Base-by-base conservation (phyloP, 2,888 invertebrate genomes). In the Pterobdella sp. region DNA sequence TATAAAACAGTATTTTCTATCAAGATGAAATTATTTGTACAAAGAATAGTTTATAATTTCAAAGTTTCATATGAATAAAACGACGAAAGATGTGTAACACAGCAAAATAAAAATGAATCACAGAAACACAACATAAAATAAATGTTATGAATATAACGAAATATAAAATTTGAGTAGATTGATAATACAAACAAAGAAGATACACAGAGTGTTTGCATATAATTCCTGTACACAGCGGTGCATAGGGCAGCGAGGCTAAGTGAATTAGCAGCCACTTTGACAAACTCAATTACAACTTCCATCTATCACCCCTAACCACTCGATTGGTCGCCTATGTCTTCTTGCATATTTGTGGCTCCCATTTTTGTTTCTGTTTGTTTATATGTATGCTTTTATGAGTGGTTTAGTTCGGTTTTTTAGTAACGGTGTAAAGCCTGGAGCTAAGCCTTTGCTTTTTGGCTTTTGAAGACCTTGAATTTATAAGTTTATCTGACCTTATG, bases 201-300 rank as follows among this genome's bases (percentile, higher is more conserved):
- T 49, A 49, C n/a, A n/a, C 52, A 49, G 52, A 49, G 18, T 18
- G 52, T 49, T 49, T 49, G 52, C 52, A 49, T 49, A 49, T 49
- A n/a, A n/a, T n/a, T n/a, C n/a, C n/a, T 42, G 22, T 22, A 42
- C 22, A 42, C 49, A 42, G 10, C 7, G 10, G 22, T 42, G 22
- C 49, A 42, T 42, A 42, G 60, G 60, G n/a, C 4, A 26, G 10
- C 14, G 60, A 4, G 60, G 60, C 60, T 56, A 56, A 56, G 60
- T 56, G 60, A 56, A 56, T 56, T 56, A 56, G 60, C 60, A 56
- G 60, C 60, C 60, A 56, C 60, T 56, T 56, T 56, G 60, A 56
- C 60, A 56, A 56, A 56, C 60, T 56, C 60, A 56, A 56, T 56
- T 56, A 56, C 60, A 26, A 26, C 60, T 26, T 56, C 60, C 60